Conservation (phyloP, 1,140 invertebrate genomes). For the Platyura marginata region DNA sequence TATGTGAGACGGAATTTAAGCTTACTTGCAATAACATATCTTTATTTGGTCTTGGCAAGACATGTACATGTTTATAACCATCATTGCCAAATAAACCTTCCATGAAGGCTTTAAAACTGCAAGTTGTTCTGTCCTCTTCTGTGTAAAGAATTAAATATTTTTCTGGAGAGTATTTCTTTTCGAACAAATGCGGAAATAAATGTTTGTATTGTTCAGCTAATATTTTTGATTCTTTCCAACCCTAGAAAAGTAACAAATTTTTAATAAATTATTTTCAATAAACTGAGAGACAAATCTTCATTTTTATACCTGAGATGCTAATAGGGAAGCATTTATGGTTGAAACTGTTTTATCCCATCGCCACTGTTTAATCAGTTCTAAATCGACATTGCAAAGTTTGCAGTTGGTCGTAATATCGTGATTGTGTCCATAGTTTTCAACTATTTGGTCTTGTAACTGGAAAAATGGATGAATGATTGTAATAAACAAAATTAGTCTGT, state of each 20-base stretch:
- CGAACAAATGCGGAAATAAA: slow-evolving; percentile 27
- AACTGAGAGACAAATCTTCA: too few species aligned
- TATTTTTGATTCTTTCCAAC: slow-evolving; percentile 35
- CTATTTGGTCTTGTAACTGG: slow-evolving; percentile 29
- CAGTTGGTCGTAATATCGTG: slow-evolving; percentile 17
- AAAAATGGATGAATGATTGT: neutral
- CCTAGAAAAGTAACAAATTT: slow-evolving; percentile 23
- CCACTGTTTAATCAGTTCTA: slow-evolving; percentile 36
- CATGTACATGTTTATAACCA: slow-evolving; percentile 19
- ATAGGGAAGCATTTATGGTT: slow-evolving; percentile 28
- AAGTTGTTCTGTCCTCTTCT: slow-evolving; percentile 33
- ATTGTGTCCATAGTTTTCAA: slow-evolving; percentile 32
- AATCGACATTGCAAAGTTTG: slow-evolving; percentile 34
- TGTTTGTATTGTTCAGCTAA: slow-evolving; percentile 36
- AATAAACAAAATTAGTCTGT: neutral
- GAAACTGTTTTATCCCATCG: slow-evolving; percentile 34
- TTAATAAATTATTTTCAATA: too few species aligned
- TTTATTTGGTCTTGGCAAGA: slow-evolving; percentile 11
- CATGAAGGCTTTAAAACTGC: slow-evolving; percentile 37
- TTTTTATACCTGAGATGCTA: slow-evolving; percentile 26
- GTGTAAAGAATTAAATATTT: slow-evolving; percentile 37
- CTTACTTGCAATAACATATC: neutral
- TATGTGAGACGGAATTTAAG: too few species aligned
- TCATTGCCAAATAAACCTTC: slow-evolving; percentile 37
- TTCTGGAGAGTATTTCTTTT: slow-evolving; percentile 15